Base-by-base conservation (phyloP, 2,113 vertebrate genomes). In the Podocnemis expansa region DNA sequence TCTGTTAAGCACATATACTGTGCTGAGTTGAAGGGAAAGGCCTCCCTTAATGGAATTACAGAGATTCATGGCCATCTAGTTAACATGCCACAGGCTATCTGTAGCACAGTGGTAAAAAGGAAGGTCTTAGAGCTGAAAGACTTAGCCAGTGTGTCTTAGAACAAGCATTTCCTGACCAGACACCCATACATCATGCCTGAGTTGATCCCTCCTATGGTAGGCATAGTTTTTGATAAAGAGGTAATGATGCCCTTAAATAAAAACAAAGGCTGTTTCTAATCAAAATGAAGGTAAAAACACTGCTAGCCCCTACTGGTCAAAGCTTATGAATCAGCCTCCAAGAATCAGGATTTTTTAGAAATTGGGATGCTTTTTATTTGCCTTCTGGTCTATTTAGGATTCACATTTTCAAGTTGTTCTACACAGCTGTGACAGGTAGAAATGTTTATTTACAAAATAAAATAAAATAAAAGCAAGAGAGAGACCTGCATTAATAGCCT, bases 221-320 rank as follows among this genome's bases (percentile, higher is more conserved):
- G 81, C 55, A 70, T 52, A 82, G 82, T 81, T 49, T 87, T 70
- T 60, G 29, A 34, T 63, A 63, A 85, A 83, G 49, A 34, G 47
- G 82, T 87, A 93, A 78, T 51, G 54, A 80, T 13, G 84, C 1
- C 29, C 25, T 84, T 22, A 47, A 58, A 78, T 3, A 63, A 52
- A 91, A 91, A 41, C 67, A 91, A 92, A 94, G 85, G 80, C 13
- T 51, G 54, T 51, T 89, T 88, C 80, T 17, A 67, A 92, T 67
- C n/a, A 93, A 45, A 89, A 52, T 16, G 29, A 6, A 51, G 55
- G 6, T 51, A 93, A 84, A 55, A 27, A 78, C 78, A 89, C 19
- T 80, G 80, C 2, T 19, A 87, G n/a, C 51, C 14, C 2, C 1
- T 58, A 58, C 11, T 29, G 12, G 12, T 67, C 8, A 67, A 91